Base-by-base conservation (phyloP, 2,888 invertebrate genomes). In the Pristionchus fissidentatus region DNA sequence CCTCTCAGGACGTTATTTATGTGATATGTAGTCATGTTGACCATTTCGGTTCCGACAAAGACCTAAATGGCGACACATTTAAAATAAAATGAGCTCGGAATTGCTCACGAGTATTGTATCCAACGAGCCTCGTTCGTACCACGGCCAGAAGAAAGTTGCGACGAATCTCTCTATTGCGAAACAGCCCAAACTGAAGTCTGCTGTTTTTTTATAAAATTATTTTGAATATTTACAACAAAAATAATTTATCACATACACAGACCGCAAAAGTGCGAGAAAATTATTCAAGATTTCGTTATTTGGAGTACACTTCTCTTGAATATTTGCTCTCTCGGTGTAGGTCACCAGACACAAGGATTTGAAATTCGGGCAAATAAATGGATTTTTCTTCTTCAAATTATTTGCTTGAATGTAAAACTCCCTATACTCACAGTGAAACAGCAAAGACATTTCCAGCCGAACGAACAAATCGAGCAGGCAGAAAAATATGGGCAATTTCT, bases 141-240 rank as follows among this genome's bases (percentile, higher is more conserved):
- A 70, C 26, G 41, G 26, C 70, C 70, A 70, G n/a, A 41, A 41
- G 70, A 41, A 70, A 1, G 70, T 70, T 41, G 70, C 70, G 26
- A 70, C 41, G 3, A 41, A 10, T 41, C 70, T 4, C 8, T 70
- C 70, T 3, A 70, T 22, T 13, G 70, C 70, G 35, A 70, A 70
- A 8, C 41, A 35, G 41, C 38, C 38, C n/a, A 70, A 13, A 41
- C 70, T 70, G 7, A 41, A 70, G n/a, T n/a, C n/a, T n/a, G n/a
- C n/a, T n/a, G n/a, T n/a, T n/a, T n/a, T n/a, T n/a, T n/a, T n/a
- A n/a, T n/a, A n/a, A n/a, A n/a, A n/a, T n/a, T n/a, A n/a, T n/a
- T n/a, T n/a, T n/a, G n/a, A n/a, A n/a, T n/a, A n/a, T n/a, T n/a
- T n/a, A n/a, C n/a, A n/a, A n/a, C n/a, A n/a, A n/a, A n/a, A n/a